Percentiles rank a stretch among this genome's conserved stretches.
These are phyloP conservation scores for Botrylloides violaceus DNA, from an alignment of 23 tunicate genomes.

Conservation along the genomic window DNA sequence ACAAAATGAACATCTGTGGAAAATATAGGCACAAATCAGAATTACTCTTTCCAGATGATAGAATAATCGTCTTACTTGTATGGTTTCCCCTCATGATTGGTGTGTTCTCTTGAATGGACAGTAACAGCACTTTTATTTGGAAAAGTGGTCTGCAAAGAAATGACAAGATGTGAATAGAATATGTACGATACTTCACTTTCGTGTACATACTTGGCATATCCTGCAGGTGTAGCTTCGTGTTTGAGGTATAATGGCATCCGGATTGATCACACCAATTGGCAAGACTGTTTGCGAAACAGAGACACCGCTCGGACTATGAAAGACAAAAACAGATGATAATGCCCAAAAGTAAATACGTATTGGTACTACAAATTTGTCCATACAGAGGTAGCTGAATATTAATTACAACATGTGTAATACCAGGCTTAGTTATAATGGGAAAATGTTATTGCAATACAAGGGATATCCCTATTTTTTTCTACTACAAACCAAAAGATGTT, in stretches of 20 bases:
- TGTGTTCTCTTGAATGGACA: conserved; percentile 82
- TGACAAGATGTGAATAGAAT: neutral
- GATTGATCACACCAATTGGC: conserved; percentile 52
- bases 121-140: conserved; percentile 94
- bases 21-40: neutral
- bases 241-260: conserved; percentile 91
- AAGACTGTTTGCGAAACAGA: neutral
- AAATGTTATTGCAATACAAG: too few species aligned
- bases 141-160: conserved; percentile 55
- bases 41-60: too few species aligned
- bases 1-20: conserved; percentile 74
- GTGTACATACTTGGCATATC: conserved; percentile 61
- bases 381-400: neutral
- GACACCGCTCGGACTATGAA: conserved; percentile 10
- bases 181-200: neutral
- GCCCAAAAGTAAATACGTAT: neutral
- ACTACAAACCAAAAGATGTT: too few species aligned
- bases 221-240: conserved; percentile 76
- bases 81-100: conserved; percentile 89
- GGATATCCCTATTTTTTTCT: too few species aligned
- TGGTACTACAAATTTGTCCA: neutral
- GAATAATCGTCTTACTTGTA: conserved; percentile 42
- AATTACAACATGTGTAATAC: neutral
- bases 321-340: too few species aligned
- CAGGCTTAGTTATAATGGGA: too few species aligned